These are phyloP conservation scores for Tautogolabrus adspersus DNA, from an alignment of 2,113 vertebrate genomes.

Conservation along the genomic window DNA sequence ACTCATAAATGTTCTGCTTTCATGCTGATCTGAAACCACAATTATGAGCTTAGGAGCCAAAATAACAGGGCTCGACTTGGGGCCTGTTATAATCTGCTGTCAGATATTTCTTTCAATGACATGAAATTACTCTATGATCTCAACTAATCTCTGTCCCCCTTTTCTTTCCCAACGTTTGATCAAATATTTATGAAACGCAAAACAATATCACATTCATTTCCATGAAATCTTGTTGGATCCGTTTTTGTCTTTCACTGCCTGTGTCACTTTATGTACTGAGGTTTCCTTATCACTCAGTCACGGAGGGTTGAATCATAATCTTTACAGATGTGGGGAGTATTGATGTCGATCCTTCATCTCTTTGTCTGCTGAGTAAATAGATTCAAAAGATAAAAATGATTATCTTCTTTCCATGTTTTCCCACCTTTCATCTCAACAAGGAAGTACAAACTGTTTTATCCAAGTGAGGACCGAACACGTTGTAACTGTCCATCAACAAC, in stretches of 20 bases:
- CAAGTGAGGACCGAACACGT: not conserved
- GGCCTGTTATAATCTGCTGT: conserved; percentile 70
- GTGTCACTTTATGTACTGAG: conserved; percentile 45
- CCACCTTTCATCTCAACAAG: not conserved
- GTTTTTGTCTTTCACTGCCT: conserved; percentile 39
- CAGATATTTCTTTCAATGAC: conserved; percentile 77
- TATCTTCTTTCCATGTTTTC: not conserved
- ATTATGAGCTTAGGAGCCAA: conserved; percentile 77
- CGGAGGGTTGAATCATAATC: conserved; percentile 43
- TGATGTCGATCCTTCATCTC: conserved; percentile 39
- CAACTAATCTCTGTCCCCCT: conserved; percentile 56
- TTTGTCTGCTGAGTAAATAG: conserved; percentile 13
- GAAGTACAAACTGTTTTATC: conserved; percentile 29
- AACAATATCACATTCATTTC: conserved; percentile 52
- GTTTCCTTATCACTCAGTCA: conserved; percentile 50
- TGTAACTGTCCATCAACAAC: not conserved
- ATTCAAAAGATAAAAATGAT: conserved; percentile 31
- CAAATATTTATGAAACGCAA: conserved; percentile 63
- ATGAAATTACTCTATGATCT: conserved; percentile 75
- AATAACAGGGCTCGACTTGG: conserved; percentile 68
- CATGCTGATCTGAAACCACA: conserved; percentile 76
- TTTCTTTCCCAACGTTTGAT: conserved; percentile 32
- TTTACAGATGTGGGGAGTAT: conserved; percentile 44
- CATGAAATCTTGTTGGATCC: conserved; percentile 55
- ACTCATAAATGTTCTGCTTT: conserved; percentile 70